These are phyloP conservation scores for Phrynocephalus versicolor DNA, from an alignment of 2,113 vertebrate species.

Conservation along the genomic window DNA sequence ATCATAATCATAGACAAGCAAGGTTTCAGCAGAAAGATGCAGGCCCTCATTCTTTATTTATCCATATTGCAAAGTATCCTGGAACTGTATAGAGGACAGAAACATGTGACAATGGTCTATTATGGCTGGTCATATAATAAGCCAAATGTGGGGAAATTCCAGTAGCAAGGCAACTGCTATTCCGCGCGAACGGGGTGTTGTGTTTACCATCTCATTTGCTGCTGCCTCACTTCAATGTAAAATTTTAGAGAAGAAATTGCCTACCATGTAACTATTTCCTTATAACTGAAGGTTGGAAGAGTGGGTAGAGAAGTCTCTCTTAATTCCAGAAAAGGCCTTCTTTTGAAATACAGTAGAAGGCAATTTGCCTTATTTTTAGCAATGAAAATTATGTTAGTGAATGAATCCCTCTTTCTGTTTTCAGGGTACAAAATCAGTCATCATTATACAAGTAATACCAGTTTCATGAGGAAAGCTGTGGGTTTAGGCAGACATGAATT, in stretches of 20 bases:
- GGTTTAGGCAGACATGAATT: constrained; percentile 9
- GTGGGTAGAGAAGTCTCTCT: background rate
- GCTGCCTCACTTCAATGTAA: background rate
- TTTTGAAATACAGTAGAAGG: background rate
- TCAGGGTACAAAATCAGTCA: constrained; percentile 6
- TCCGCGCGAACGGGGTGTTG: background rate
- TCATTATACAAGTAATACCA: constrained; percentile 24
- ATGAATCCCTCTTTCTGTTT: constrained; percentile 2
- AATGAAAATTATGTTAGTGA: background rate
- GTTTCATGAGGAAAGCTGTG: constrained; percentile 41
- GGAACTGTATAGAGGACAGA: background rate
- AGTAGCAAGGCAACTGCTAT: background rate
- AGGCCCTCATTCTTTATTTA: background rate
- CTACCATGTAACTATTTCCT: constrained; percentile 1
- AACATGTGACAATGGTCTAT: background rate
- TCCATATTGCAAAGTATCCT: background rate
- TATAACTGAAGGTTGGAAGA: no score
- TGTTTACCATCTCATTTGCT: background rate
- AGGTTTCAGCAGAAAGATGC: background rate
- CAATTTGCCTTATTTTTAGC: background rate
- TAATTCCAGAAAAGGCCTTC: background rate
- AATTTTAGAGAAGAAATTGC: constrained; percentile 9
- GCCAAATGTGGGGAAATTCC: background rate
- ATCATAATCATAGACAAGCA: no score
- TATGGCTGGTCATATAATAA: background rate